Base-by-base conservation (phyloP, 2,797 vertebrate genomes). In the Rhyacichthys aspro region DNA sequence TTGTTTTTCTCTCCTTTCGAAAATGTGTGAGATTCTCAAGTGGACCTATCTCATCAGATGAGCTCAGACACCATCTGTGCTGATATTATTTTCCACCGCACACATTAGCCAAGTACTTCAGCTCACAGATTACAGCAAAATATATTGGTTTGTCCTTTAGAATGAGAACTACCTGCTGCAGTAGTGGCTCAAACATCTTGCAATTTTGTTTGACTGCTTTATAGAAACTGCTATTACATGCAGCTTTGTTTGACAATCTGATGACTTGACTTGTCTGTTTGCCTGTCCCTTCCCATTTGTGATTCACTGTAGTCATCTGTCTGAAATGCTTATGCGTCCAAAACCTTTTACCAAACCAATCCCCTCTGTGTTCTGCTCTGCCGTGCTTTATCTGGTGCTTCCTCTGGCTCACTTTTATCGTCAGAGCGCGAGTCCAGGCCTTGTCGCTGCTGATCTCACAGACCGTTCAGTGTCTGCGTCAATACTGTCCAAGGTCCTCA, bases 401-500 rank as follows among this genome's bases (percentile, higher is more conserved):
- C n/a, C n/a, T n/a, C 32, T 47, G 8, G 7, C 11, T 15, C 49
- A 44, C 19, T 3, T 2, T 52, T 65, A 70, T 72, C 55, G 52
- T 39, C 32, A 37, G 33, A 58, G 52, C 42, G 59, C n/a, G 0
- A 9, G 16, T 48, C 9, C 53, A 16, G 46, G 46, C 62, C 47
- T 70, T 15, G 42, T 67, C 66, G 48, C 42, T 59, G 72, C 65
- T 70, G 59, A 70, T 74, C 55, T 64, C 55, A 34, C 14, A 45
- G 37, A 39, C 46, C 8, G 42, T 63, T 59, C 47, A 46, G 49
- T 55, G 37, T 66, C 32, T 70, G 52, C 32, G 45, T 82, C 70
- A 81, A n/a, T 50, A 62, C 52, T 39, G 56, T 72, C 36, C 52
- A 72, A 68, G 62, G 64, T 56, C 75, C 57, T 63, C 68, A 59